Base-by-base conservation (phyloP, 2,797 vertebrate genomes). In the Arnoldichthys spilopterus region DNA sequence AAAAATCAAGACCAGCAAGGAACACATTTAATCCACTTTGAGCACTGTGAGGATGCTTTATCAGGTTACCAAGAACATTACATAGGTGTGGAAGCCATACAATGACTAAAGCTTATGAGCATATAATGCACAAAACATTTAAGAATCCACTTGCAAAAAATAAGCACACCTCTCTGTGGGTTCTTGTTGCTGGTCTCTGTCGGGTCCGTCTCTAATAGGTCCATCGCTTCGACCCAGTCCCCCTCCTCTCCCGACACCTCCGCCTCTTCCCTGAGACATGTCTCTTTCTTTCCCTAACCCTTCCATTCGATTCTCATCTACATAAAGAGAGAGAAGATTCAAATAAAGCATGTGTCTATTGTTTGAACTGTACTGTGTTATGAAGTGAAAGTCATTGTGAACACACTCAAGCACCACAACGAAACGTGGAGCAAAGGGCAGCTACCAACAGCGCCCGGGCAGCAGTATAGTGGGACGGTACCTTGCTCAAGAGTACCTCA, bases 291-390 rank as follows among this genome's bases (percentile, higher is more conserved):
- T 74, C n/a, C 86, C 90, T 76, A 91, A 86, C 74, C 92, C 92
- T 51, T 95, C 95, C 51, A 93, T 87, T 91, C 92, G 94, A 90
- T 93, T 95, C 92, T 96, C 96, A 88, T 96, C 95, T 95, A 93
- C 85, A 94, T 89, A 88, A 80, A 92, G 87, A 92, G 88, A 87
- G 84, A 82, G 88, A 78, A 28, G 16, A 56, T 13, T 34, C 2
- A 58, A 40, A 71, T 30, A 13, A 51, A n/a, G 61, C 11, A 49
- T 22, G 3, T 16, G 49, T 9, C 4, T 12, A 63, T n/a, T 43
- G 6, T 59, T 24, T 20, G 13, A 13, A 70, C 45, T 53, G 49
- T 58, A 34, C 40, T 22, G 20, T 47, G 43, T n/a, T n/a, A n/a
- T n/a, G n/a, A n/a, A n/a, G n/a, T n/a, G n/a, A n/a, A n/a, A n/a